Evolutionary conservation across 2,797 vertebrate species (phyloP).

Genomic region (Cygnus olor): DNA sequence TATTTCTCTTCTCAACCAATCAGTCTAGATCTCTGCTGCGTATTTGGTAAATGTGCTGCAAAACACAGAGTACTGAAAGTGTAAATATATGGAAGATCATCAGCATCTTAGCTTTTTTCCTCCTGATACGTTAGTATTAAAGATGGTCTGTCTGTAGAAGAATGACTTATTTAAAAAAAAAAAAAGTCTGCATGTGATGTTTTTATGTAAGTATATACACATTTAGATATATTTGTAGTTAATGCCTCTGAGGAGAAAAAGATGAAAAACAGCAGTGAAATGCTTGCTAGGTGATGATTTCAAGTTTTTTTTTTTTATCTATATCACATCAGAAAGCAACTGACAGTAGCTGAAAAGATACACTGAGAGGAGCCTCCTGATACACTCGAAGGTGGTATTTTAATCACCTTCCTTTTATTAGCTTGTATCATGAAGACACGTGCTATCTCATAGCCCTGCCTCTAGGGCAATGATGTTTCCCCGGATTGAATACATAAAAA

Average conservation of each 20-base stretch:
- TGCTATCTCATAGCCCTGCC: not conserved
- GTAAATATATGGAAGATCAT: not conserved
- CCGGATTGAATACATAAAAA: not conserved
- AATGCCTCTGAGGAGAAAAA: not conserved
- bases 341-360: not conserved
- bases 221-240: slow-evolving; percentile 25
- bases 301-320: slow-evolving; percentile 8
- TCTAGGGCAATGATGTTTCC: not conserved
- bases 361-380: not conserved
- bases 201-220: not conserved
- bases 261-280: not conserved
- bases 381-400: not conserved
- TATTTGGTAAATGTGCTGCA: not conserved
- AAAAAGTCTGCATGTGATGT: not conserved
- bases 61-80: not conserved
- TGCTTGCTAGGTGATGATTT: not conserved
- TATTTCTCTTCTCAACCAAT: not conserved
- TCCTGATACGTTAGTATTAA: not conserved
- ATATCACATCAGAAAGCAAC: not conserved
- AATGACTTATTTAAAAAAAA: not conserved
- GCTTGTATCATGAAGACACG: not conserved
- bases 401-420: not conserved
- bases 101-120: not conserved
- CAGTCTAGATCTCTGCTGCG: not conserved
- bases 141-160: not conserved